Evolutionary conservation across 2,113 vertebrate species (phyloP), one percentile per base, ranked within the genome.

Genomic region (Verasper variegatus): DNA sequence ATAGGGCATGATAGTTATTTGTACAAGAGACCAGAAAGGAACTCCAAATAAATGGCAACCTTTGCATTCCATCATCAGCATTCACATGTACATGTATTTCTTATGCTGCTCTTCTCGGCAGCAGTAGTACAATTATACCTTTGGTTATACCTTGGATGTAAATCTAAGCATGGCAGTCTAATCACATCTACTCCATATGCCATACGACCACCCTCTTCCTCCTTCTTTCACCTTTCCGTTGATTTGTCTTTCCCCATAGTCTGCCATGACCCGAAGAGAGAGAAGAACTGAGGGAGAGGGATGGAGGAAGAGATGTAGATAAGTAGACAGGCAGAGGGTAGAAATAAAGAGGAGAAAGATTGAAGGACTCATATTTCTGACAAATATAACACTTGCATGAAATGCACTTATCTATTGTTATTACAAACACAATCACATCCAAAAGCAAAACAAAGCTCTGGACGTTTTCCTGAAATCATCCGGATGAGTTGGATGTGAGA

Each of bases 191-290:
- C 42, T 15, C 42, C n/a, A 47, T n/a, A 51, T 74, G 23, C 9
- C 61, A 61, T 52, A 57, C 37, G 24, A 20, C 54, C 62, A 66
- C 40, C 21, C 47, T 58, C 69, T 35, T 31, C 31, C 31, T 7
- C 31, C 31, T 31, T 47, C 69, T 54, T 54, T 54, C n/a, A 21
- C 52, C 52, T 21, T 27, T 47, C 86, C 84, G 86, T 85, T 90
- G 85, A 68, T 89, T 76, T 42, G 40, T 42, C 37, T 13, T 42
- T 42, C 40, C 40, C 12, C 40, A 42, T 42, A 42, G 3, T 82
- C 55, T 78, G 81, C 83, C 86, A 84, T 90, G 86, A 87, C 71
- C 82, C 84, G 82, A 77, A 80, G 66, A 80, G 60, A 81, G 71
- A 85, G 72, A 80, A 52, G 64, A 74, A 81, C 20, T 54, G 37